These are phyloP conservation scores for Toxostoma redivivum DNA, from an alignment of 2,113 vertebrate genomes.

Conservation along the genomic window DNA sequence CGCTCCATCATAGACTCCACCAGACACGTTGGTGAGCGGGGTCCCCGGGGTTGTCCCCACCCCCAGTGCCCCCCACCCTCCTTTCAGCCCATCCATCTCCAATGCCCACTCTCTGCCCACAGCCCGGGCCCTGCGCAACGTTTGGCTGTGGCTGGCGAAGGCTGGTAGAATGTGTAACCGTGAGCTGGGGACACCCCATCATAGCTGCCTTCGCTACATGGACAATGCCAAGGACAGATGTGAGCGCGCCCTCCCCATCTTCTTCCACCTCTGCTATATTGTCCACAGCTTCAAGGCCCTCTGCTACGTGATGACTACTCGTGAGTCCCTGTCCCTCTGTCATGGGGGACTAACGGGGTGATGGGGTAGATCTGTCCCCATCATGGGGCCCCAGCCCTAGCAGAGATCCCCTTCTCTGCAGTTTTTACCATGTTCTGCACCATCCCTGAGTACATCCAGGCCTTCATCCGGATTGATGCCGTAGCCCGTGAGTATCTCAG, in stretches of 20 bases:
- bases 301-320: slow-evolving; percentile 71
- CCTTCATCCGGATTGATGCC: slow-evolving; percentile 58
- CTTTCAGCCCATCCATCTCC: fast-evolving
- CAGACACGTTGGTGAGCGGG: slow-evolving; percentile 77
- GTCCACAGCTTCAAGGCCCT: slow-evolving; percentile 74
- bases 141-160: slow-evolving; percentile 78
- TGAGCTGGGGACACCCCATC: slow-evolving; percentile 75
- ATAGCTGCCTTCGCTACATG: slow-evolving; percentile 76
- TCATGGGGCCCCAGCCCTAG: fast-evolving
- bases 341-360: fast-evolving
- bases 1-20: slow-evolving; percentile 71
- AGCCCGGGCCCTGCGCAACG: slow-evolving; percentile 79
- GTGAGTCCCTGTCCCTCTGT: not conserved
- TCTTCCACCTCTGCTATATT: slow-evolving; percentile 78
- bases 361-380: fast-evolving
- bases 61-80: not conserved
- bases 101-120: fast-evolving
- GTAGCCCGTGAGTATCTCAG: slow-evolving; percentile 73
- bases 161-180: slow-evolving; percentile 78
- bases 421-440: slow-evolving; percentile 78
- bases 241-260: slow-evolving; percentile 43
- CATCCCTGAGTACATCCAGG: slow-evolving; percentile 78
- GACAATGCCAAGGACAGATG: slow-evolving; percentile 70
- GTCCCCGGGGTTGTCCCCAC: fast-evolving
- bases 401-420: not conserved